Conservation (phyloP, 1,140 invertebrate species). For the Papilio machaon region DNA sequence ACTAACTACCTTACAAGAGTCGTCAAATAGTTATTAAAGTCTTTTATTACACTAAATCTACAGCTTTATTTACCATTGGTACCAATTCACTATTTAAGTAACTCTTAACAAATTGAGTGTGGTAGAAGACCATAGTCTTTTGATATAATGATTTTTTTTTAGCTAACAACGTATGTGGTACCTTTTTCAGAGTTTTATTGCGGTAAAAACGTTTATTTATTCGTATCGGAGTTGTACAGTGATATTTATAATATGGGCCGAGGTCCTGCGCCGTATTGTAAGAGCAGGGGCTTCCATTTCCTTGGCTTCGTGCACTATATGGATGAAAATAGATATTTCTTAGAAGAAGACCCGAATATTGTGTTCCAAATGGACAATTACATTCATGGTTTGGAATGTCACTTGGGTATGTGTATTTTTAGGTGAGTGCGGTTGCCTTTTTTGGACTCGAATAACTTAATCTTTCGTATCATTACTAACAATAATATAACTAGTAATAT, state of each 20-base stretch:
- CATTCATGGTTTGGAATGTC: slow-evolving; percentile 74
- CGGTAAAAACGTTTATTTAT: slow-evolving; percentile 72
- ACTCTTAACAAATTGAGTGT: too few relatives aligned
- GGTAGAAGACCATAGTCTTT: too few relatives aligned
- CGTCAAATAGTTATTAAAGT: too few relatives aligned
- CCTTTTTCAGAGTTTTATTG: slow-evolving; percentile 70
- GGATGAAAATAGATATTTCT: slow-evolving; percentile 68
- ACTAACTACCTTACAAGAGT: not conserved
- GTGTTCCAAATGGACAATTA: slow-evolving; percentile 71
- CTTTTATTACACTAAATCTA: too few relatives aligned
- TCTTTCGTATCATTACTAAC: too few relatives aligned
- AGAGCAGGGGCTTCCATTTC: slow-evolving; percentile 68
- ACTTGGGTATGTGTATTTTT: slow-evolving; percentile 69
- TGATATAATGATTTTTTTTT: too few relatives aligned
- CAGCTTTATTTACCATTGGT: too few relatives aligned
- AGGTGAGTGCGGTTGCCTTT: slow-evolving; percentile 51
- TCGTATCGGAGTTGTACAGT: slow-evolving; percentile 72
- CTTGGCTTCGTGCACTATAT: slow-evolving; percentile 72
- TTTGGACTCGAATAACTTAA: not conserved
- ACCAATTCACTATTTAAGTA: too few relatives aligned
- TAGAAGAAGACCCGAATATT: slow-evolving; percentile 69
- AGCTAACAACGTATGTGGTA: too few relatives aligned
- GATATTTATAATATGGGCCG: slow-evolving; percentile 74
- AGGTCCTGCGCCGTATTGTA: slow-evolving; percentile 65
- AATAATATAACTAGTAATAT: too few relatives aligned